Percentiles rank a stretch among this genome's conserved stretches.
These are phyloP conservation scores for Muntiacus muntjak DNA, from an alignment of 2,113 vertebrate genomes.

Conservation along the genomic window DNA sequence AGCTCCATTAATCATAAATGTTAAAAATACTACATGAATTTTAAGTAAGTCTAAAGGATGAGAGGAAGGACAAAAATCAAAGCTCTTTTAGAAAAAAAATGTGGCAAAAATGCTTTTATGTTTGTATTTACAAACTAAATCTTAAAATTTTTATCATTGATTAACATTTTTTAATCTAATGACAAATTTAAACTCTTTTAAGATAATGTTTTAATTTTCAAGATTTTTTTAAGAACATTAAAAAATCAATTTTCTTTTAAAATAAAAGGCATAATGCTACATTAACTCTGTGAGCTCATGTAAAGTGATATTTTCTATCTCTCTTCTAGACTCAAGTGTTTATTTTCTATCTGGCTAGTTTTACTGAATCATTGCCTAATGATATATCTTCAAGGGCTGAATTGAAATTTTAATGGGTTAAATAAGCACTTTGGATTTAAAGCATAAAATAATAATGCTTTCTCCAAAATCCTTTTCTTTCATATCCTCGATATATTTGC, in stretches of 20 bases:
- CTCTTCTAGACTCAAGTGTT: not conserved
- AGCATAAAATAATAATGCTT: not conserved
- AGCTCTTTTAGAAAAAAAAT: not conserved
- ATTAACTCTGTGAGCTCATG: not conserved
- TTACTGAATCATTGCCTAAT: not conserved
- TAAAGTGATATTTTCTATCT: not conserved
- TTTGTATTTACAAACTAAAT: not conserved
- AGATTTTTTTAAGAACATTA: not conserved
- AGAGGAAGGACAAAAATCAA: not conserved
- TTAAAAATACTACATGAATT: not conserved
- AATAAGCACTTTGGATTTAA: not conserved
- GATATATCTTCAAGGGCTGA: not conserved
- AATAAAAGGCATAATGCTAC: not conserved
- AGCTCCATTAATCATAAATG: not conserved
- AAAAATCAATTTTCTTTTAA: slow-evolving; percentile 1
- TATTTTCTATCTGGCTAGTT: not conserved
- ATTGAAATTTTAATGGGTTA: slow-evolving; percentile 30
- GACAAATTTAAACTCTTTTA: not conserved
- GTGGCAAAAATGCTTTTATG: not conserved
- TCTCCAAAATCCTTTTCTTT: not conserved
- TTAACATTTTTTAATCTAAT: not conserved
- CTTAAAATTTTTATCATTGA: not conserved
- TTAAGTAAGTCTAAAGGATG: not conserved
- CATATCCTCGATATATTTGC: not conserved
- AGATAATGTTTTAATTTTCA: not conserved